Conservation (phyloP, 2,113 vertebrate species). For the Sterna hirundo region DNA sequence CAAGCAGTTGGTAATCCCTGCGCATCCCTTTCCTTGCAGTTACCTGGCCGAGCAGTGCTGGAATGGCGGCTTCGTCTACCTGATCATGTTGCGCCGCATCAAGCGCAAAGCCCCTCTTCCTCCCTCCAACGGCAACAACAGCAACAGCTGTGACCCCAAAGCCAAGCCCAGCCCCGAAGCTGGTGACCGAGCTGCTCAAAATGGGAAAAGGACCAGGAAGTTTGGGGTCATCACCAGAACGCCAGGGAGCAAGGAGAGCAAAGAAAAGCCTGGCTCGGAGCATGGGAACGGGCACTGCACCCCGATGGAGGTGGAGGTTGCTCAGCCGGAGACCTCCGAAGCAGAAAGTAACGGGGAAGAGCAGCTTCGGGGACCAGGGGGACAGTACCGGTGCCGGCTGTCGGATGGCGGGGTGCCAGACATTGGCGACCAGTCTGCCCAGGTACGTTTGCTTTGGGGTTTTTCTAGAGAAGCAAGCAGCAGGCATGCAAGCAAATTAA, state of each 20-base stretch:
- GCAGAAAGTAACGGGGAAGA: slow-evolving; percentile 31
- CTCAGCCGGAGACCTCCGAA: slow-evolving; percentile 61
- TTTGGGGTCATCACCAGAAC: slow-evolving; percentile 91
- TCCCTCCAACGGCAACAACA: slow-evolving; percentile 78
- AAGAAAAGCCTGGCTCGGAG: slow-evolving; percentile 27
- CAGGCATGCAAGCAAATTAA: rapidly evolving
- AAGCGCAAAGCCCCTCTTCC: slow-evolving; percentile 90
- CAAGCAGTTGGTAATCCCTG: rapidly evolving
- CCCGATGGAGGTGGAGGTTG: slow-evolving; percentile 69
- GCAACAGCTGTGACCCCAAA: slow-evolving; percentile 73
- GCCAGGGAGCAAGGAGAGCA: slow-evolving; percentile 66
- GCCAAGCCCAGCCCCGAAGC: slow-evolving; percentile 67
- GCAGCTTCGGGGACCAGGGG: slow-evolving; percentile 3
- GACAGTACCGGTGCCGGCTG: slow-evolving; percentile 62
- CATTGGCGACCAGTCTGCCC: slow-evolving; percentile 72
- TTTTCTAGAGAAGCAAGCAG: neutral
- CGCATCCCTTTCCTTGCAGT: slow-evolving; percentile 67
- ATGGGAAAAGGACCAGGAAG: slow-evolving; percentile 89
- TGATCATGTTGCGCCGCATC: slow-evolving; percentile 96
- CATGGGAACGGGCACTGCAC: slow-evolving; percentile 68
- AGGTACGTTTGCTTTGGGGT: slow-evolving; percentile 70
- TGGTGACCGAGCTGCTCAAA: slow-evolving; percentile 57
- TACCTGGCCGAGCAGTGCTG: slow-evolving; percentile 98
- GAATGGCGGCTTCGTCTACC: slow-evolving; percentile 93
- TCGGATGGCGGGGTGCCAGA: slow-evolving; percentile 74